Base-by-base conservation (phyloP, 1,140 invertebrate species). In the Aphelinus certus region DNA sequence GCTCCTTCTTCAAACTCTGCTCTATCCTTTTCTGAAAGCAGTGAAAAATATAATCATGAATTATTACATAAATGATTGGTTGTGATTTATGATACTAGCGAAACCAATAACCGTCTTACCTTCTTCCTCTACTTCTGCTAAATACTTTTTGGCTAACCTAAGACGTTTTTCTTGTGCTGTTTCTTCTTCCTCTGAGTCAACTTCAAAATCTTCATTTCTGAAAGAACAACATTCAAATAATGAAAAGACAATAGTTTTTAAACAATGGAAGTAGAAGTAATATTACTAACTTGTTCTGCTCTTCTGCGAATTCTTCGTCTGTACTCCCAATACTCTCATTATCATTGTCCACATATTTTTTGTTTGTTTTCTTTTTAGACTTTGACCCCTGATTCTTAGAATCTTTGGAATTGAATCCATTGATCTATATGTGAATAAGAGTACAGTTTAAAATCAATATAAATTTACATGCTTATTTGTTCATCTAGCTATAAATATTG, bases 161-260 rank as follows among this genome's bases (percentile, higher is more conserved):
- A 98, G 79, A 80, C 94, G 94, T 83, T 97, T 97, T 81, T 97
- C 94, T 84, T 97, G 95, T 1, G 94, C 92, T 5, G 95, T 98
- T 74, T 93, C 89, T 74, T 95, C 93, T 78, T 93, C 93, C 71
- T 92, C 90, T 57, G 89, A 90, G 2, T 88, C 86, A 55, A 90
- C 89, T 49, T 79, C 78, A 10, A 73, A 79, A 42, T 79, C 75
- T 43, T 80, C 63, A 73, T 73, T 62, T 7, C 64, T 77, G 49
- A n/a, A 73, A 46, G 4, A 67, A 71, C 57, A 71, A 56, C 45
- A 58, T 45, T 62, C 63, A 55, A 62, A 63, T 68, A 48, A 62
- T 10, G 48, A 62, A 56, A 7, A 61, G n/a, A 55, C 42, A 64
- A 76, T 70, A 48, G 47, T 67, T 47, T 43, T 76, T 57, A 55